phyloP scores from a whole-genome alignment of 1,140 invertebrate species.

The Paraescarpia echinospica region DNA sequence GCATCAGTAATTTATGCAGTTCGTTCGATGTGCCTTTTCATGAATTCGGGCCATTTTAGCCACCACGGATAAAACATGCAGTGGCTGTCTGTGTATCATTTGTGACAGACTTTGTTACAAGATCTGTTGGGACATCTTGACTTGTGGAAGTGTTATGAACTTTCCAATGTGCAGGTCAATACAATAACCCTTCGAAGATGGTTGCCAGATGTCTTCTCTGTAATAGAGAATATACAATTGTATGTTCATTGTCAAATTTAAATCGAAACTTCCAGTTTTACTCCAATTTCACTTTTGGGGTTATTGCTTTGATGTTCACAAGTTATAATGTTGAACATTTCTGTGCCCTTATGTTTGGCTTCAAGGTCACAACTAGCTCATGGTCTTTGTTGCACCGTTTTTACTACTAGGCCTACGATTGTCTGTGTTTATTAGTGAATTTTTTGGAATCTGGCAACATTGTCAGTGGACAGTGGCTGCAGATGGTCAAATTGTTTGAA shows the following conservation, averaged over 20 bases:
- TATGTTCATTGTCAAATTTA: no score
- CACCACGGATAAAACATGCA: background rate
- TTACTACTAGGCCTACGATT: background rate
- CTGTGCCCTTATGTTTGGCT: background rate
- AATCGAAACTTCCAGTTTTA: no score
- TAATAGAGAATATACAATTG: no score
- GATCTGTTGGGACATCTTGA: no score
- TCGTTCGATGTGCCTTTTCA: background rate
- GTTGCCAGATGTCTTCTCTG: no score
- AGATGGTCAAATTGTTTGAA: background rate
- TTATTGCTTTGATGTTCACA: no score
- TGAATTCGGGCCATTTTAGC: background rate
- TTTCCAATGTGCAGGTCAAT: no score
- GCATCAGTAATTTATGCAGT: background rate
- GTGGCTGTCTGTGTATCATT: background rate
- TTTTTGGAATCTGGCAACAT: background rate
- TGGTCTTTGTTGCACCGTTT: background rate
- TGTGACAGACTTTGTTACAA: background rate
- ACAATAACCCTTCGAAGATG: no score
- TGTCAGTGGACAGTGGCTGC: background rate
- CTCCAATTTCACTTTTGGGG: no score
- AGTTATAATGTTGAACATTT: background rate
- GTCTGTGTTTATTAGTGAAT: background rate
- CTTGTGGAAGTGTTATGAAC: background rate
- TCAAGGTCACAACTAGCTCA: background rate